These are phyloP conservation scores for Sinhomidia bicolor DNA, from an alignment of 2,888 invertebrate genomes.

Conservation along the genomic window DNA sequence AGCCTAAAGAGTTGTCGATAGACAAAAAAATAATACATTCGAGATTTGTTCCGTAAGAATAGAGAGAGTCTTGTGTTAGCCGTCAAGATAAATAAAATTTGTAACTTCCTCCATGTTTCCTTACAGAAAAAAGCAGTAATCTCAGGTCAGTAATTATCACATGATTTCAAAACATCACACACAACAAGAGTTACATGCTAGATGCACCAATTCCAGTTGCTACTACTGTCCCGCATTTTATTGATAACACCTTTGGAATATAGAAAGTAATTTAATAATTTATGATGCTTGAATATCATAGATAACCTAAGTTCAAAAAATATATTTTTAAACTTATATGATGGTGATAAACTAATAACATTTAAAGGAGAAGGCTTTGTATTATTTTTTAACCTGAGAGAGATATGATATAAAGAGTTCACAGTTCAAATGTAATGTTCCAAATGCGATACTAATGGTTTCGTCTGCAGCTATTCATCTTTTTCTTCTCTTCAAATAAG, in stretches of 20 bases:
- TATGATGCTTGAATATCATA: too few species aligned
- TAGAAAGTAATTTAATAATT: too few species aligned
- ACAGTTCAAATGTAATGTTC: constrained; percentile 29
- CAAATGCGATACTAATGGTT: background rate
- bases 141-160: constrained; percentile 14
- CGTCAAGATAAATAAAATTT: constrained; percentile 23
- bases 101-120: background rate
- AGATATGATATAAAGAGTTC: too few species aligned
- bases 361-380: background rate
- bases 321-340: too few species aligned
- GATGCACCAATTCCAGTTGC: constrained; percentile 6
- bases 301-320: constrained; percentile 13
- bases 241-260: too few species aligned
- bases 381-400: background rate
- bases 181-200: background rate
- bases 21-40: background rate
- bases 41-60: background rate
- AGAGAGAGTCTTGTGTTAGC: background rate
- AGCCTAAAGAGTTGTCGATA: background rate
- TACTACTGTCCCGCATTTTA: constrained; percentile 13
- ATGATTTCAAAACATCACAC: too few species aligned
- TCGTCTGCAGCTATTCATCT: background rate
- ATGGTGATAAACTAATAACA: too few species aligned
- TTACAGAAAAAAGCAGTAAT: background rate
- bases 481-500: background rate